Base-by-base conservation (phyloP, 2,888 invertebrate species). In the Tipula unca region DNA sequence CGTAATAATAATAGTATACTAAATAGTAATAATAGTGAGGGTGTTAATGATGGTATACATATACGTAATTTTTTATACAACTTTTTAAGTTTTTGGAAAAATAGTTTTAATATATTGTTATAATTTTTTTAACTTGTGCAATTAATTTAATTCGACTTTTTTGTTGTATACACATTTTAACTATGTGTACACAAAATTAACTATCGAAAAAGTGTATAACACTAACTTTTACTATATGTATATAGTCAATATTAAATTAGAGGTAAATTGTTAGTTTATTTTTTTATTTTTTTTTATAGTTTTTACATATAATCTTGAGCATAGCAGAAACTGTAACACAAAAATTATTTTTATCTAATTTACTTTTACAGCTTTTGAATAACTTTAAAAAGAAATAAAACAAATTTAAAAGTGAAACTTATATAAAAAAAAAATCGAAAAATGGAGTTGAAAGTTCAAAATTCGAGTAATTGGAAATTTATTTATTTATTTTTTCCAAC, bases 371-470 rank as follows among this genome's bases (percentile, higher is more conserved):
- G 69, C 69, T 20, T 69, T 69, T 69, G 69, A 69, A 69, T 32
- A 48, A 69, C 25, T 69, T 69, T 20, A 69, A 10, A 54, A 69
- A 69, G 69, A 69, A 69, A 69, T 69, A 69, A 69, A 69, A 69
- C 69, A 69, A 69, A 25, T 69, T 69, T 10, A 69, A 69, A 69
- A 69, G 69, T 69, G 48, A 69, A 69, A 69, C 10, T 25, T 20
- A 20, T 6, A 32, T 32, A 32, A 32, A 32, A 32, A 32, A 32
- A 32, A 6, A 32, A 32, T 32, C 6, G 4, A 32, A 32, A 32
- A 69, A 69, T 69, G 8, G 69, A 69, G 69, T 69, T 69, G 69
- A 69, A 69, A 69, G 69, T 69, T 69, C 69, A 69, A 69, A 69
- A 69, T 69, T 69, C 69, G 69, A 69, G 25, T 69, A 69, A 69